phyloP scores from a whole-genome alignment of 1,140 invertebrate species.

The Anoplolepis gracilipes region DNA sequence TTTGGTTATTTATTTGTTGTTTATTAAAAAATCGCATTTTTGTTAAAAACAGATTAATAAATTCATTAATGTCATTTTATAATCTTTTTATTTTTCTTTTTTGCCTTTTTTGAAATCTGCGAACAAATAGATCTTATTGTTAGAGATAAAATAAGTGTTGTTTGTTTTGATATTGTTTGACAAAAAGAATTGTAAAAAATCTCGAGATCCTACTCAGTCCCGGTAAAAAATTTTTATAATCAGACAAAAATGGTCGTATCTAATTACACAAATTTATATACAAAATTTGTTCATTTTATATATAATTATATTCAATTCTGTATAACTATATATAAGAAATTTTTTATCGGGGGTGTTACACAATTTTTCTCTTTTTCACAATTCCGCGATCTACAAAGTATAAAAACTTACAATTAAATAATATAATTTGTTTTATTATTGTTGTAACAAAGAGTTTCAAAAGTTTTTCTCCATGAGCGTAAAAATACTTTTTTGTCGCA shows the following conservation, averaged over 20 bases:
- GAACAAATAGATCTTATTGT: not conserved
- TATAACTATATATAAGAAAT: too few species aligned
- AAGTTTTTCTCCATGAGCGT: not conserved
- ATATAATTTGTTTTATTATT: not conserved
- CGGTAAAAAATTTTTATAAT: too few species aligned
- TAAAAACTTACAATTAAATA: slow-evolving; percentile 32
- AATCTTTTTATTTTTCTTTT: not conserved
- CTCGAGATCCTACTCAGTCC: not conserved
- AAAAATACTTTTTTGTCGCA: slow-evolving; percentile 23
- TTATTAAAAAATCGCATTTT: slow-evolving; percentile 2
- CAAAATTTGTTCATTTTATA: too few species aligned
- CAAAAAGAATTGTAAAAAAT: slow-evolving; percentile 20
- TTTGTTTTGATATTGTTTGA: not conserved
- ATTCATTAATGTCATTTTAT: not conserved
- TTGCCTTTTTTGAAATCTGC: too few species aligned
- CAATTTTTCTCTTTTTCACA: not conserved
- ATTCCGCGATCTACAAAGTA: not conserved
- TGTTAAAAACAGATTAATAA: not conserved
- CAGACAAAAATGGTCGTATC: too few species aligned
- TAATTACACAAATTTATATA: too few species aligned
- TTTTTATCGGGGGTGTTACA: too few species aligned
- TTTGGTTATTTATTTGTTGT: not conserved
- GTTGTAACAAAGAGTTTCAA: not conserved
- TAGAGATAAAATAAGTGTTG: not conserved
- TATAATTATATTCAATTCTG: too few species aligned